These are phyloP conservation scores for Scotopteryx bipunctaria DNA, from an alignment of 2,888 invertebrate genomes.

Conservation along the genomic window DNA sequence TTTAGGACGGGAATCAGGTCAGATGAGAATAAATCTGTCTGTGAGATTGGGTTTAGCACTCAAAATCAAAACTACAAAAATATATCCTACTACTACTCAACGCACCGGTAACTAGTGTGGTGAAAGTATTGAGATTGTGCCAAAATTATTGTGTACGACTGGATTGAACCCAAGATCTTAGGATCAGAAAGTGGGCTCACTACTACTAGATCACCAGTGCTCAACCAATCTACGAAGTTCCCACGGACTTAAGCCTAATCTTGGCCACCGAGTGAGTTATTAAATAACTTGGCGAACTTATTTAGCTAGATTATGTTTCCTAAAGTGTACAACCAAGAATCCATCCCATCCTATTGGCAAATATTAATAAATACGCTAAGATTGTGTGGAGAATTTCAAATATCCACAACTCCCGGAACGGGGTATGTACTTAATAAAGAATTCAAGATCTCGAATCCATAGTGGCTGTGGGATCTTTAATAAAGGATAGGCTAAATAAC, in stretches of 20 bases:
- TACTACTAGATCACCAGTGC: too few species aligned
- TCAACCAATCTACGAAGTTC: conserved; percentile 5
- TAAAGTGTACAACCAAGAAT: conserved; percentile 19
- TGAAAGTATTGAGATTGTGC: too few species aligned
- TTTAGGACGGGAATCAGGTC: conserved; percentile 16
- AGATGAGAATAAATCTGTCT: conserved; percentile 21
- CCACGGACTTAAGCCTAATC: background rate
- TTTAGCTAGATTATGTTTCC: conserved; percentile 12
- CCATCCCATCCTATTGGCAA: conserved; percentile 36
- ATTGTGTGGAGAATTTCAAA: conserved; percentile 52
- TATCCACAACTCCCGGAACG: conserved; percentile 52
- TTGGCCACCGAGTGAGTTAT: conserved; percentile 19
- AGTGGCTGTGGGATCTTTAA: conserved; percentile 54
- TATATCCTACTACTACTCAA: too few species aligned
- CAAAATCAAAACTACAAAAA: too few species aligned
- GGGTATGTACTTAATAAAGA: conserved; percentile 53
- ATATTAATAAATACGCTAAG: conserved; percentile 47
- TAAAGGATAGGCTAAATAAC: conserved; percentile 59
- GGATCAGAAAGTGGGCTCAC: too few species aligned
- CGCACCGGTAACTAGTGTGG: too few species aligned
- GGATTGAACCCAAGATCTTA: too few species aligned
- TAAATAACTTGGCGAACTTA: conserved; percentile 23
- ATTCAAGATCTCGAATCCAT: conserved; percentile 63
- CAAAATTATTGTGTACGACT: too few species aligned
- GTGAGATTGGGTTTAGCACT: too few species aligned